These are phyloP conservation scores for Brachionus angularis DNA, from an alignment of 1,140 invertebrate genomes.

Conservation along the genomic window DNA sequence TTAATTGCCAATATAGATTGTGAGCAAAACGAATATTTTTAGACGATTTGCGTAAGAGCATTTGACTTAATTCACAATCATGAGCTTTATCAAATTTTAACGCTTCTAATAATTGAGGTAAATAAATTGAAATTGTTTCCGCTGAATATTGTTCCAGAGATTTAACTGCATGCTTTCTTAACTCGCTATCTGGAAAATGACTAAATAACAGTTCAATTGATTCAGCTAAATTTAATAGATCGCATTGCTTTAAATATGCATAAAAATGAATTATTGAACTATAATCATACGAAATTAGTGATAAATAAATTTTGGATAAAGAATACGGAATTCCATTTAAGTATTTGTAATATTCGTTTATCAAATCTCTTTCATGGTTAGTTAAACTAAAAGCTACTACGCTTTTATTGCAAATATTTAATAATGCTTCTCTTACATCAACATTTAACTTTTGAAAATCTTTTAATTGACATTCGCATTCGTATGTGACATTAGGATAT, in stretches of 20 bases:
- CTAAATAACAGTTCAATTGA: slow-evolving; percentile 21
- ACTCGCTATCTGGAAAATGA: slow-evolving; percentile 11
- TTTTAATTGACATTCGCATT: slow-evolving; percentile 19
- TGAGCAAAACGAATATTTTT: slow-evolving; percentile 13
- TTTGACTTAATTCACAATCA: background rate
- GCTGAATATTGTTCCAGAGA: slow-evolving; percentile 1
- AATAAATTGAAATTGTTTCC: slow-evolving; percentile 2
- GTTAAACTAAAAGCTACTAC: background rate
- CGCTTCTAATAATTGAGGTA: slow-evolving; percentile 33
- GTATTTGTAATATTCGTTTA: slow-evolving; percentile 7
- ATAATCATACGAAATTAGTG: slow-evolving; percentile 17
- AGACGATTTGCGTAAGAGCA: background rate
- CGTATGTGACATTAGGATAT: slow-evolving; percentile 1
- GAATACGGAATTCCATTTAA: slow-evolving; percentile 40
- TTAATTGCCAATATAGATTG: slow-evolving; percentile 15
- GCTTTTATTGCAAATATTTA: slow-evolving; percentile 38
- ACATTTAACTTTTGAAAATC: slow-evolving; percentile 1
- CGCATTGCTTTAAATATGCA: slow-evolving; percentile 32
- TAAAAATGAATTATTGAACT: slow-evolving; percentile 40
- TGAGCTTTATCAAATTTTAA: slow-evolving; percentile 14
- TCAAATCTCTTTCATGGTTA: slow-evolving; percentile 13
- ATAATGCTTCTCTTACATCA: background rate
- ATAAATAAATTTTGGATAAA: slow-evolving; percentile 27
- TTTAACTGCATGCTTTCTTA: background rate
- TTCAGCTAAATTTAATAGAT: slow-evolving; percentile 6